Base-by-base conservation (phyloP, 2,797 vertebrate genomes). In the Aplochiton taeniatus region DNA sequence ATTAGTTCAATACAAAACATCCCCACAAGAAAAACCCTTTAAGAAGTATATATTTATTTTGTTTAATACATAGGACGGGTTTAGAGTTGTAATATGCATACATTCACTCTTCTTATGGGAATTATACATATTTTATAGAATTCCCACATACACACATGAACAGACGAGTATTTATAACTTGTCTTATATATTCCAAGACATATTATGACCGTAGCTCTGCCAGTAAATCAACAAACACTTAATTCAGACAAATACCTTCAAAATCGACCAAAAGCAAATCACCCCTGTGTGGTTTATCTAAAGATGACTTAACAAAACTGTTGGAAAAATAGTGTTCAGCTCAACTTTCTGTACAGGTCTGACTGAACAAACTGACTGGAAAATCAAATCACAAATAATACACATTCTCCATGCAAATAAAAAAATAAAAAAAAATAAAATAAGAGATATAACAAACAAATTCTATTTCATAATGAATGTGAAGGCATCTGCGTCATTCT, bases 361-460 rank as follows among this genome's bases (percentile, higher is more conserved):
- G 74, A 79, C 66, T 70, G 63, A 44, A 52, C 71, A 83, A 75
- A 43, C 76, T 14, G 51, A 72, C 64, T 67, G 55, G n/a, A 51
- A 69, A 66, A 62, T 17, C 18, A 57, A 57, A 83, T 79, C 77
- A 83, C 79, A 89, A 79, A 63, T 55, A 47, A 60, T 78, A 46
- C 82, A 57, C 70, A 72, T 58, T 58, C 73, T 60, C 68, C 86
- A 90, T 88, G 88, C 89, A 87, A 70, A 79, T 80, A 75, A 76
- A 86, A 77, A n/a, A n/a, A n/a, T n/a, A n/a, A n/a, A n/a, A n/a
- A n/a, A n/a, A 87, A 70, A 79, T 80, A 75, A 76, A 86, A 77
- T 74, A 13, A 66, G 17, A n/a, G 63, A 1, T 42, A 45, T 56
- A 47, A 43, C 4, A 43, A 75, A 74, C 42, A 18, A 69, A 65